Conservation (phyloP, 2,888 invertebrate species). For the Elysia crispata region DNA sequence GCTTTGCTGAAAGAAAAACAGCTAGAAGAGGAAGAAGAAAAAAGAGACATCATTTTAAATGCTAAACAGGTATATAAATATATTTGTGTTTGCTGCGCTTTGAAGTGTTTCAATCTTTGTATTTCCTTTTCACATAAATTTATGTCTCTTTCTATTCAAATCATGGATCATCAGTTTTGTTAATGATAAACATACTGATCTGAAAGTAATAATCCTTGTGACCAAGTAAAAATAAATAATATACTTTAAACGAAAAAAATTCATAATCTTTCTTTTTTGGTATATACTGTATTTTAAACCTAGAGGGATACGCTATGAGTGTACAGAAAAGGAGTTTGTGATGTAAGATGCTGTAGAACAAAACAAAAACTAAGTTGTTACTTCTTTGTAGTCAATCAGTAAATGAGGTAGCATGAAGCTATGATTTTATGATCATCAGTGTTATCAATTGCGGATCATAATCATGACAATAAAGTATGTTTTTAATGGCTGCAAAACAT, state of each 20-base stretch:
- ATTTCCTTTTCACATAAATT: background rate
- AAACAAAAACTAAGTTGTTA: no score
- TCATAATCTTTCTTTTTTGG: background rate
- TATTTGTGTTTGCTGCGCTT: background rate
- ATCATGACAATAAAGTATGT: no score
- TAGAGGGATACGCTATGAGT: no score
- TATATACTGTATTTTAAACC: background rate
- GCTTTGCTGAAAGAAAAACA: conserved; percentile 67
- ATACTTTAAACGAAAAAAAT: background rate
- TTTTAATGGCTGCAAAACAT: no score
- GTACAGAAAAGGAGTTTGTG: no score
- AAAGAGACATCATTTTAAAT: conserved; percentile 74
- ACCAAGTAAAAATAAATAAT: background rate
- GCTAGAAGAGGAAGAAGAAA: conserved; percentile 71
- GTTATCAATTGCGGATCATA: background rate
- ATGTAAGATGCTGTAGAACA: no score
- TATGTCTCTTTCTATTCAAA: background rate
- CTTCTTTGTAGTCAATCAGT: no score
- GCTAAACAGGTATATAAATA: conserved; percentile 71
- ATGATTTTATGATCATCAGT: background rate
- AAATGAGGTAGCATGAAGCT: background rate
- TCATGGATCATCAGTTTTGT: no score
- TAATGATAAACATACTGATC: background rate
- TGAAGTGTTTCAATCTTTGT: background rate
- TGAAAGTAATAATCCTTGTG: background rate